phyloP scores from a whole-genome alignment of 2,888 invertebrate species.

The Dysmachus trigonus region DNA sequence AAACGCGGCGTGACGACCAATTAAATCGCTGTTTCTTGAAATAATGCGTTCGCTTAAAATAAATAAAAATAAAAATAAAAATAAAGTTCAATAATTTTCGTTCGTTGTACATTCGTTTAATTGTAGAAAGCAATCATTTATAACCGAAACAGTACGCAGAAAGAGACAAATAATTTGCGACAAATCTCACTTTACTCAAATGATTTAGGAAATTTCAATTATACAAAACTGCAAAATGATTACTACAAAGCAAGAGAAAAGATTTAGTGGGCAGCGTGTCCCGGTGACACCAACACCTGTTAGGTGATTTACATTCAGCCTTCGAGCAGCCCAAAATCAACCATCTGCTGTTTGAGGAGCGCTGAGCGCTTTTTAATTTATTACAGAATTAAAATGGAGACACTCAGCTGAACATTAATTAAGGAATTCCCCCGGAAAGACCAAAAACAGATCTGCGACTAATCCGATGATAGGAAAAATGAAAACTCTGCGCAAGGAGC shows the following conservation, averaged over 20 bases:
- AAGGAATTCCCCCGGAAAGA: slow-evolving; percentile 17
- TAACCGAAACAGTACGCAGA: no score
- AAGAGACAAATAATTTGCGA: neutral
- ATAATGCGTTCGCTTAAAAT: no score
- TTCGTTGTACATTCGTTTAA: no score
- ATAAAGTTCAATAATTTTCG: no score
- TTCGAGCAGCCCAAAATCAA: neutral
- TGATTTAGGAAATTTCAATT: neutral
- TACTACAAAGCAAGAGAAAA: neutral
- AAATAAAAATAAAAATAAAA: no score
- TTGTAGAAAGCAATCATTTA: neutral
- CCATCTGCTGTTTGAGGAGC: neutral
- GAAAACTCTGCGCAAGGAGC: slow-evolving; percentile 36
- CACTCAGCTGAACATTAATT: slow-evolving; percentile 15
- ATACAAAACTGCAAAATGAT: neutral
- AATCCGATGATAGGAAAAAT: slow-evolving; percentile 46
- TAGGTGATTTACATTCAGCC: neutral
- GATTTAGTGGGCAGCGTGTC: neutral
- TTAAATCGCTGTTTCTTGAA: no score
- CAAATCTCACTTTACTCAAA: neutral
- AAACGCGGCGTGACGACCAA: no score
- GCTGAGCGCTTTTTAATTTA: neutral
- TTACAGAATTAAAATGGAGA: neutral
- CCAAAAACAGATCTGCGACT: slow-evolving; percentile 37
- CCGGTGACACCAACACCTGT: neutral